Percentiles rank a stretch among this genome's conserved stretches.
Conservation (phyloP, 2,797 vertebrate species). For the Rhinatrema bivittatum region DNA sequence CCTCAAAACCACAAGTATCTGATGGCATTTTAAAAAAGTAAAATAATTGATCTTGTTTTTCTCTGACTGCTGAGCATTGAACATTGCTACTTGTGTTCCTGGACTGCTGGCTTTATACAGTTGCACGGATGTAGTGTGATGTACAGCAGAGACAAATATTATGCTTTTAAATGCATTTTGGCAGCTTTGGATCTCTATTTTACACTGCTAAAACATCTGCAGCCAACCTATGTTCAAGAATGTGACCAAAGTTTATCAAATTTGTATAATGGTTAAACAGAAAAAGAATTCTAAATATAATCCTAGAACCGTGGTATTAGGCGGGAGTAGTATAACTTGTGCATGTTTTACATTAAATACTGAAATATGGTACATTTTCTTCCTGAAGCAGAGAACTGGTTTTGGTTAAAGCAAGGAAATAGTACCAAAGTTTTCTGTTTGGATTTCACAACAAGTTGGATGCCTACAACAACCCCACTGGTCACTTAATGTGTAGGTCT, state of each 20-base stretch:
- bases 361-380: neutral
- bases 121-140: constrained; percentile 17
- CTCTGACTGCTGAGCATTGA: neutral
- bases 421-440: no score
- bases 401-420: constrained; percentile 35
- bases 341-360: constrained; percentile 22
- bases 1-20: no score
- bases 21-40: constrained; percentile 6
- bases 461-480: no score
- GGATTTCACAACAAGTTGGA: no score
- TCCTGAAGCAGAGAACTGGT: constrained; percentile 21
- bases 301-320: constrained; percentile 23
- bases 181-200: constrained; percentile 32
- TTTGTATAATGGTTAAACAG: constrained; percentile 15
- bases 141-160: constrained; percentile 31
- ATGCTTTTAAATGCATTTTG: constrained; percentile 39
- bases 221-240: constrained; percentile 42
- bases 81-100: constrained; percentile 3
- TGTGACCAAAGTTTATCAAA: constrained; percentile 33
- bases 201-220: constrained; percentile 30
- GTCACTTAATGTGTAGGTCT: no score
- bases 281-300: constrained; percentile 32
- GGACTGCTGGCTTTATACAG: constrained; percentile 15
- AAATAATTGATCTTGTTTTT: constrained; percentile 4
- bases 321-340: constrained; percentile 11